A percentile compares a stretch with the other conserved stretches of the same genome.
phyloP scores from a whole-genome alignment of 2,888 invertebrate genomes.

The Parochlus steinenii region DNA sequence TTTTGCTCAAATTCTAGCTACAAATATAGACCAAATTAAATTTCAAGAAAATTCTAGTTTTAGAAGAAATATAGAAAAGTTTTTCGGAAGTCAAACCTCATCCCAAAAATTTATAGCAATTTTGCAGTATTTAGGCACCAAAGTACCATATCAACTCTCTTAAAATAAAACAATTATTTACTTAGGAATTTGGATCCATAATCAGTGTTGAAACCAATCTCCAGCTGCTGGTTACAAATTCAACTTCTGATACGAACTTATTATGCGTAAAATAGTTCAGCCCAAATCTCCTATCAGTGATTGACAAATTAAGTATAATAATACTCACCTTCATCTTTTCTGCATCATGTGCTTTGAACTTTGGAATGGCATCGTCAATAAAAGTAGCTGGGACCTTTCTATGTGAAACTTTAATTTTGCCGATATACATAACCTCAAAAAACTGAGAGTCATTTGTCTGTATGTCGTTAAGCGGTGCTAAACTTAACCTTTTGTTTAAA shows the following conservation, averaged over 20 bases:
- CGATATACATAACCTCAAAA: constrained; percentile 81
- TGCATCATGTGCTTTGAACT: constrained; percentile 63
- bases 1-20: no score
- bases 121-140: no score
- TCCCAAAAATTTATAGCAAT: no score
- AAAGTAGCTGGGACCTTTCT: constrained; percentile 74
- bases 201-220: no score
- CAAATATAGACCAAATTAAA: no score
- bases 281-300: neutral
- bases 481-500: constrained; percentile 17
- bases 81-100: no score
- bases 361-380: constrained; percentile 78
- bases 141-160: no score
- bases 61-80: no score
- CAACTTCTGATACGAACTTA: neutral
- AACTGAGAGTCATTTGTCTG: constrained; percentile 78
- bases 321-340: constrained; percentile 35
- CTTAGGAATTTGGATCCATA: no score
- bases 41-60: no score
- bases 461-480: constrained; percentile 39
- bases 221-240: neutral
- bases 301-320: neutral
- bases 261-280: neutral
- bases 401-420: constrained; percentile 76
- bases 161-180: no score